Percentiles rank a stretch among this genome's conserved stretches.
phyloP scores from a whole-genome alignment of 2,113 vertebrate species.

The Hippoglossus stenolepis region DNA sequence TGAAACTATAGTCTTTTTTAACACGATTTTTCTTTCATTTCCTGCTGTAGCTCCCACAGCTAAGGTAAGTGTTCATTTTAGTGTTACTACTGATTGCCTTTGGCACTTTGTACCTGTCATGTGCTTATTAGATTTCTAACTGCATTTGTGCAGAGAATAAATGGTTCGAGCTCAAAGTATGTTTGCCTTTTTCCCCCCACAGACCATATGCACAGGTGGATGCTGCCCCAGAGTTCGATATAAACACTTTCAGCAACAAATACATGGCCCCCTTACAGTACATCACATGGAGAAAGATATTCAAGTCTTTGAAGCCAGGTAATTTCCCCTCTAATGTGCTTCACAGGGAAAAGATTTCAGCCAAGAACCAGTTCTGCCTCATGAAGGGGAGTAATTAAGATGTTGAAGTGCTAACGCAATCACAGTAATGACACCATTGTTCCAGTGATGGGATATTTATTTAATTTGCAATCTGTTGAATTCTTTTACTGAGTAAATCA shows the following conservation, averaged over 20 bases:
- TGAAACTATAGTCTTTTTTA: constrained; percentile 22
- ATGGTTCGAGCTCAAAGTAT: background rate
- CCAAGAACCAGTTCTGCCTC: background rate
- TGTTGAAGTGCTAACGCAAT: constrained; percentile 1
- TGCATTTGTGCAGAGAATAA: constrained; percentile 15
- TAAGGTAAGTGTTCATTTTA: constrained; percentile 70
- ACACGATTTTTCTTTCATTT: constrained; percentile 34
- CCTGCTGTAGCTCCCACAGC: constrained; percentile 70
- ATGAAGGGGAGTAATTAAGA: constrained; percentile 21
- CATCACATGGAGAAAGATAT: constrained; percentile 87
- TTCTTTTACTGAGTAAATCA: background rate
- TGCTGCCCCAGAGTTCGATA: constrained; percentile 66
- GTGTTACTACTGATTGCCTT: background rate
- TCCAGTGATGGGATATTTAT: background rate
- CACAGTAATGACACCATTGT: constrained; percentile 10
- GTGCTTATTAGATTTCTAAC: constrained; percentile 6
- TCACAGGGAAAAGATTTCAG: background rate
- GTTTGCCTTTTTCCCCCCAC: background rate
- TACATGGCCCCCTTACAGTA: constrained; percentile 85
- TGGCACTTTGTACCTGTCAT: constrained; percentile 13
- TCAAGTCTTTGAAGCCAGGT: constrained; percentile 84
- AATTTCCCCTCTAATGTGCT: constrained; percentile 48
- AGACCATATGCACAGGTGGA: constrained; percentile 62
- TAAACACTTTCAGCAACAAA: constrained; percentile 77
- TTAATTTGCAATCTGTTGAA: background rate